A percentile compares a stretch with the other conserved stretches of the same genome.
phyloP scores from a whole-genome alignment of 2,888 invertebrate genomes.

The Polydrusus tereticollis region DNA sequence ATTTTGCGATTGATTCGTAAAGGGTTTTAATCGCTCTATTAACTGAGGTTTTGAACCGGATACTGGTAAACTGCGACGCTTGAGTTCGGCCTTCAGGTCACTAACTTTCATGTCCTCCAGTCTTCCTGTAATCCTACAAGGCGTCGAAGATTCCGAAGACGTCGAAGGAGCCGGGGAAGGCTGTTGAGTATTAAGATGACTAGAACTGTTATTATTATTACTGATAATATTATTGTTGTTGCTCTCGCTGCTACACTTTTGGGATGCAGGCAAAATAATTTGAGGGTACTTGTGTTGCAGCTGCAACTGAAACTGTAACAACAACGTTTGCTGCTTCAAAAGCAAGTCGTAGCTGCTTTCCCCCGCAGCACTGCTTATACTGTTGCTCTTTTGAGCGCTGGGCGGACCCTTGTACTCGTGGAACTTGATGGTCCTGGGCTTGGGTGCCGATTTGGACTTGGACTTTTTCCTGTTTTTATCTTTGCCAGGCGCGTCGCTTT shows the following conservation, averaged over 20 bases:
- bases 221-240: neutral
- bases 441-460: slow-evolving; percentile 84
- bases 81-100: slow-evolving; percentile 93
- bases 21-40: slow-evolving; percentile 90
- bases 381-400: slow-evolving; percentile 79
- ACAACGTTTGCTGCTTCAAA: slow-evolving; percentile 93
- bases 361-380: slow-evolving; percentile 66
- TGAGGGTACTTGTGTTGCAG: slow-evolving; percentile 87
- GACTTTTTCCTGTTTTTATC: slow-evolving; percentile 87
- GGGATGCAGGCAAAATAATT: slow-evolving; percentile 83
- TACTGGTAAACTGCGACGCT: slow-evolving; percentile 92
- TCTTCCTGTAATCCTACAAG: slow-evolving; percentile 72
- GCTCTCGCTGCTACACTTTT: slow-evolving; percentile 62
- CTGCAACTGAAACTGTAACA: slow-evolving; percentile 89
- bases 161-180: slow-evolving; percentile 66
- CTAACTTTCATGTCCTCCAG: slow-evolving; percentile 97
- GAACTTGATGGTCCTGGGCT: slow-evolving; percentile 93
- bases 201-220: slow-evolving; percentile 17
- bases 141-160: slow-evolving; percentile 64
- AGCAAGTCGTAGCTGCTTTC: slow-evolving; percentile 93
- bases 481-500: slow-evolving; percentile 75
- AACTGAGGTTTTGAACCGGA: slow-evolving; percentile 96
- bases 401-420: slow-evolving; percentile 97
- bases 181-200: slow-evolving; percentile 55
- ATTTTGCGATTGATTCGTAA: slow-evolving; percentile 62